These are phyloP conservation scores for Anagyrus pseudococci DNA, from an alignment of 2,888 invertebrate genomes.

Conservation along the genomic window DNA sequence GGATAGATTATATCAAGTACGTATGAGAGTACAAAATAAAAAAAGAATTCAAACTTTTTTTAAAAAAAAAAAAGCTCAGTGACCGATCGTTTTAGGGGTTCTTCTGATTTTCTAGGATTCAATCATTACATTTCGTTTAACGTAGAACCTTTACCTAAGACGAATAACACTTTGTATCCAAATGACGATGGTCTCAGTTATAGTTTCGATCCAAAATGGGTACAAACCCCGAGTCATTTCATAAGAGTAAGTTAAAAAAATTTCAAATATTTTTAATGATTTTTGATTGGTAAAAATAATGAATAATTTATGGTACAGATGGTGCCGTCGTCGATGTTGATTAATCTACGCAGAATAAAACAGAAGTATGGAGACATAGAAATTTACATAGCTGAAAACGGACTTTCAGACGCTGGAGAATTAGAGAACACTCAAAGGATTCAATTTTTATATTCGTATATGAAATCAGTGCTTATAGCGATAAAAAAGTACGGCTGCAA, in stretches of 20 bases:
- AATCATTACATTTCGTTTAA: conserved; percentile 9
- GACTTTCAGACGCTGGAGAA: conserved; percentile 48
- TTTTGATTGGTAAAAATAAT: neutral
- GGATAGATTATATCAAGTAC: no score
- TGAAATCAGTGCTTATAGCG: conserved; percentile 63
- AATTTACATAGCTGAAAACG: conserved; percentile 60
- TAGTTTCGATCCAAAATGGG: conserved; percentile 10
- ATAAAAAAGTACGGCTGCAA: conserved; percentile 63
- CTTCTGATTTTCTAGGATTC: conserved; percentile 11
- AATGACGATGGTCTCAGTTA: conserved; percentile 22
- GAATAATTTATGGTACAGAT: neutral
- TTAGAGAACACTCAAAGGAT: conserved; percentile 47
- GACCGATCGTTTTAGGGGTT: conserved; percentile 40
- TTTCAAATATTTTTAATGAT: neutral
- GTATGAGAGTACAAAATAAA: no score
- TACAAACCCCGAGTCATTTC: no score
- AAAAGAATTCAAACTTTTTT: no score
- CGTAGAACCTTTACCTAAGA: conserved; percentile 19
- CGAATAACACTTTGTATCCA: conserved; percentile 12
- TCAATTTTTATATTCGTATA: conserved; percentile 57
- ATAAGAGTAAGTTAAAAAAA: conserved; percentile 8
- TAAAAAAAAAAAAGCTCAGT: no score
- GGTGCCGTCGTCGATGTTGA: no score
- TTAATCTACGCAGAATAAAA: conserved; percentile 59
- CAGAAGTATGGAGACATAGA: conserved; percentile 54